Base-by-base conservation (phyloP, 2,113 vertebrate species). In the Bucco capensis region DNA sequence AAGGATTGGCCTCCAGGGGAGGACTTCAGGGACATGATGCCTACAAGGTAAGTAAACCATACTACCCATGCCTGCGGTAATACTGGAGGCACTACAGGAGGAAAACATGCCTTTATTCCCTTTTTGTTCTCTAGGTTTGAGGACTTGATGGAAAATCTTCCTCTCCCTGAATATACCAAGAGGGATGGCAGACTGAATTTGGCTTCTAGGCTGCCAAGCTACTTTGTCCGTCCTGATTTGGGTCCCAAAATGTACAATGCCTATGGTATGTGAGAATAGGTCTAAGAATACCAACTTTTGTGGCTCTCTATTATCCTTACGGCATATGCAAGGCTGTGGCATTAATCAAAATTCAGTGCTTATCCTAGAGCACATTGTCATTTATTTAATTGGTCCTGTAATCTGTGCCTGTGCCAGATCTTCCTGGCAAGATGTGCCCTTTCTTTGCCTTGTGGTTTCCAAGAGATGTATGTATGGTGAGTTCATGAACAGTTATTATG, bases 241-340 rank as follows among this genome's bases (percentile, higher is more conserved):
- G 99, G 99, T 74, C 99, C 99, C 71, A 99, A 99, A 97, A 99
- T 99, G 99, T 99, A 99, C 96, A 99, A 99, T 30, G 99, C 99
- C 9, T 99, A 99, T 73, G 99, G 99, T 99, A 98, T 95, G 98
- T 95, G 87, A 75, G 47, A 86, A 53, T 3, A 94, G 33, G 46
- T 87, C 53, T 62, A n/a, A 67, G 73, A 70, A 51, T 78, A 19
- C 10, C 92, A 23, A 27, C 10, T 44, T 64, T 92, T 91, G 25
- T 30, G 35, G 73, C 44, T 83, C 4, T 49, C 13, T 53, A 5
- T 69, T 69, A 35, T 62, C n/a, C 58, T 35, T 27, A 23, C 13
- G 11, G 27, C 24, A 62, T 42, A 33, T 60, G 78, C 54, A 72
- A 64, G 60, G 47, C 60, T 81, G 49, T 83, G 57, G 38, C 25